phyloP scores from a whole-genome alignment of 2,797 vertebrate species.

The Pipistrellus kuhlii region DNA sequence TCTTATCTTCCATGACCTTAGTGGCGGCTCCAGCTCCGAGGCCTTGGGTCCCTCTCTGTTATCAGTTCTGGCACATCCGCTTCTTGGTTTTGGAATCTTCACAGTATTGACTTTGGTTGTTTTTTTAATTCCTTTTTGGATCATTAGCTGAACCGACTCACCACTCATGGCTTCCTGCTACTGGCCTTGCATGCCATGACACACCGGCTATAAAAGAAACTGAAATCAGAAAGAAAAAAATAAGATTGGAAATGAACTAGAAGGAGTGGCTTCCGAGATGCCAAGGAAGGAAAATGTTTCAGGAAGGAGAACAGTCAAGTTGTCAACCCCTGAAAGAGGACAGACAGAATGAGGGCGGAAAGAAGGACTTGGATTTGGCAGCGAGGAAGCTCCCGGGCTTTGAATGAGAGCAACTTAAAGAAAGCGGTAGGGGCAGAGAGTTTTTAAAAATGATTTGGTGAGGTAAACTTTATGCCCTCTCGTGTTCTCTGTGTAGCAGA shows the following conservation, averaged over 20 bases:
- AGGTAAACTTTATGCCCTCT: neutral
- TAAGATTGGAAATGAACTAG: neutral
- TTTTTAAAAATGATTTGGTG: neutral
- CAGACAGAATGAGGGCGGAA: neutral
- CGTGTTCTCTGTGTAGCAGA: neutral
- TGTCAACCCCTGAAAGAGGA: neutral
- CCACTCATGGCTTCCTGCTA: constrained; percentile 5
- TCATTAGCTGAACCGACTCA: neutral
- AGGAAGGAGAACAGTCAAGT: neutral
- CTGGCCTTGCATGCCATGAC: neutral
- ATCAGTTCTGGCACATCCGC: neutral
- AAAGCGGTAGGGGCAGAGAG: neutral
- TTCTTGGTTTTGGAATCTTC: neutral
- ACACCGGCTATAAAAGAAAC: neutral
- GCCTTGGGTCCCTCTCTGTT: neutral
- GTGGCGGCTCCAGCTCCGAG: neutral
- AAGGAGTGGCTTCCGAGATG: constrained; percentile 4
- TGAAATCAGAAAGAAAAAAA: neutral
- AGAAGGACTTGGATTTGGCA: neutral
- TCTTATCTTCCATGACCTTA: too few relatives aligned
- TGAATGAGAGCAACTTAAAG: neutral
- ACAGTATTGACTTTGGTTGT: neutral
- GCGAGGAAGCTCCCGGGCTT: neutral
- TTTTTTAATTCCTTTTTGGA: constrained; percentile 6
- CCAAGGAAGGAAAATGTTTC: neutral